These are phyloP conservation scores for Conus betulinus DNA, from an alignment of 1,140 invertebrate genomes.

Conservation along the genomic window DNA sequence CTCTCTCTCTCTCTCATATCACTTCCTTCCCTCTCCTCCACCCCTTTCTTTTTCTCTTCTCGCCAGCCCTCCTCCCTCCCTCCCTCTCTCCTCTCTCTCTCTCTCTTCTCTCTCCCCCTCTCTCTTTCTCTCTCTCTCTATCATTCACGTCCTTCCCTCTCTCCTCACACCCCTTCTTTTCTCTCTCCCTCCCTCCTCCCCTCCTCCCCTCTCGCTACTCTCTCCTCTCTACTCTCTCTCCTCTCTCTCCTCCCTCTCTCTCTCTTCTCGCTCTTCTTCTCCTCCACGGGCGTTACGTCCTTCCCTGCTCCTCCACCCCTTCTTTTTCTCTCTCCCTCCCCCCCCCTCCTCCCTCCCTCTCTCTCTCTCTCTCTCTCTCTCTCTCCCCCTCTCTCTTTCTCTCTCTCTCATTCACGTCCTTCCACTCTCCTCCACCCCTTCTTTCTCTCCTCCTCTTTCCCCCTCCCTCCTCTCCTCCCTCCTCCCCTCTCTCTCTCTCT, in stretches of 20 bases:
- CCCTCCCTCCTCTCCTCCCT: no score
- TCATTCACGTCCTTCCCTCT: neutral
- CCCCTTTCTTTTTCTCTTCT: neutral
- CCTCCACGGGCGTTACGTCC: neutral
- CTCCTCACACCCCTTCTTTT: no score
- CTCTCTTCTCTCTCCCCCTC: neutral
- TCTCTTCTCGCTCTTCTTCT: conserved; percentile 7
- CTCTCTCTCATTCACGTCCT: no score
- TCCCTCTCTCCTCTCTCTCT: neutral
- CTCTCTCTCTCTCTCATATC: neutral
- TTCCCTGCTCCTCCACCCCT: neutral
- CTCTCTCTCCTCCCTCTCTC: no score
- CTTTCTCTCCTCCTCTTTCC: no score
- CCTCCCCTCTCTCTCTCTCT: no score
- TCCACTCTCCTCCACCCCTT: no score
- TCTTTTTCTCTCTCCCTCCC: conserved; percentile 1
- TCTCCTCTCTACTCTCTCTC: no score
- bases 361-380: conserved; percentile 11
- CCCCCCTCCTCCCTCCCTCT: neutral
- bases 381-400: neutral
- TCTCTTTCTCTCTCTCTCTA: neutral
- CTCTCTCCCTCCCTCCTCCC: no score
- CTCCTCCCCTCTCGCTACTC: no score
- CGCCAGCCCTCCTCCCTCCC: neutral
- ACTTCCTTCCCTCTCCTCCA: neutral